Evolutionary conservation across 2,113 vertebrate species (phyloP).

Genomic region (Vulpes vulpes): DNA sequence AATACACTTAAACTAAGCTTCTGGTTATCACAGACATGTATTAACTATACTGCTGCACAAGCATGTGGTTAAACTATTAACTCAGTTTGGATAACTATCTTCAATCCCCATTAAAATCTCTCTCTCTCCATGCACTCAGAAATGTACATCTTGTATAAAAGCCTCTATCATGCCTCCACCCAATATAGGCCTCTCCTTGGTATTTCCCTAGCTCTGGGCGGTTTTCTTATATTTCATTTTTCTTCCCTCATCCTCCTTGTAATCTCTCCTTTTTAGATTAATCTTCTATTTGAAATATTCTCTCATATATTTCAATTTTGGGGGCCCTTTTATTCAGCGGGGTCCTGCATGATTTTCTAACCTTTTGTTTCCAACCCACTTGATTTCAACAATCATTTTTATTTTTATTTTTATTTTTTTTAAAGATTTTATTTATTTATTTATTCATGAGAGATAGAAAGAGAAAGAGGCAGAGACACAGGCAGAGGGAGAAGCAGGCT

Average conservation of each 20-base stretch:
- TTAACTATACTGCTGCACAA: not conserved
- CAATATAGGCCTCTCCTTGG: not conserved
- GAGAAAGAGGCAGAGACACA: too few relatives aligned
- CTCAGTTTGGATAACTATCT: not conserved
- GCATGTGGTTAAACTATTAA: not conserved
- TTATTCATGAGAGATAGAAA: too few relatives aligned
- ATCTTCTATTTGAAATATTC: not conserved
- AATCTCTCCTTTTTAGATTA: not conserved
- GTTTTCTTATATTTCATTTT: slow-evolving; percentile 12
- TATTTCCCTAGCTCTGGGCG: not conserved
- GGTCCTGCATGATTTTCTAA: not conserved
- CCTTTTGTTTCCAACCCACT: not conserved
- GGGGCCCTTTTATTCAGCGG: not conserved
- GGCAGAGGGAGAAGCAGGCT: too few relatives aligned
- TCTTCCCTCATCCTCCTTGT: not conserved
- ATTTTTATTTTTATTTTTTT: not conserved
- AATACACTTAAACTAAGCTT: not conserved
- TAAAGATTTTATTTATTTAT: too few relatives aligned
- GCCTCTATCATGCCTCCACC: not conserved
- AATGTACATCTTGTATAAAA: not conserved
- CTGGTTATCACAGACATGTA: not conserved
- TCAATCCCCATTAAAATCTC: not conserved
- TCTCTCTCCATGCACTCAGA: not conserved
- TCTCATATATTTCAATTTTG: not conserved
- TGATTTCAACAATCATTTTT: slow-evolving; percentile 20